Evolutionary conservation across 2,888 invertebrate species (phyloP).

Genomic region (Sphaeridia pumilis): DNA sequence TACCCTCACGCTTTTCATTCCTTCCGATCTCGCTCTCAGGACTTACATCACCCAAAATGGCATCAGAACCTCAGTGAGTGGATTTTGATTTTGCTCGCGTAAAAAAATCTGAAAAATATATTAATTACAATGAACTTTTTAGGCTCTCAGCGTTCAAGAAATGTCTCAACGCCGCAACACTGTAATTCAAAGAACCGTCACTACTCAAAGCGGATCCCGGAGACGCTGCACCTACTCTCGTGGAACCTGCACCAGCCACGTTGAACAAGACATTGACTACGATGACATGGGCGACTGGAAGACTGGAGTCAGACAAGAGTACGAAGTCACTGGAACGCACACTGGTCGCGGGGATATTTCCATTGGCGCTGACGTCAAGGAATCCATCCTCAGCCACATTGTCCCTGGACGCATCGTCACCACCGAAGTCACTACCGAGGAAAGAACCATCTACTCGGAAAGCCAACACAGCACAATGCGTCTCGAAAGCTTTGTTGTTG

Average conservation of each 20-base stretch:
- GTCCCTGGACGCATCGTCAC: constrained; percentile 48
- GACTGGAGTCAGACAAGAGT: background rate
- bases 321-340: background rate
- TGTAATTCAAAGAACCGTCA: background rate
- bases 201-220: background rate
- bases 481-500: constrained; percentile 48
- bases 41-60: constrained; percentile 32
- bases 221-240: background rate
- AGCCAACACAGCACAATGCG: constrained; percentile 46
- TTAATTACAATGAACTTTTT: background rate
- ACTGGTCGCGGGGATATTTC: background rate
- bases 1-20: constrained; percentile 46
- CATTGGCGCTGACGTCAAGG: constrained; percentile 33
- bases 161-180: background rate
- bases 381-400: constrained; percentile 49
- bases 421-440: constrained; percentile 48
- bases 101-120: too few relatives aligned
- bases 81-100: too few relatives aligned
- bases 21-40: constrained; percentile 42
- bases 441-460: constrained; percentile 42
- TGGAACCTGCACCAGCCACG: background rate
- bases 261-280: background rate
- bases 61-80: background rate
- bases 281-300: background rate
- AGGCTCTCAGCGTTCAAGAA: background rate